Conservation (phyloP, 2,888 invertebrate genomes). For the Apoda limacodes region DNA sequence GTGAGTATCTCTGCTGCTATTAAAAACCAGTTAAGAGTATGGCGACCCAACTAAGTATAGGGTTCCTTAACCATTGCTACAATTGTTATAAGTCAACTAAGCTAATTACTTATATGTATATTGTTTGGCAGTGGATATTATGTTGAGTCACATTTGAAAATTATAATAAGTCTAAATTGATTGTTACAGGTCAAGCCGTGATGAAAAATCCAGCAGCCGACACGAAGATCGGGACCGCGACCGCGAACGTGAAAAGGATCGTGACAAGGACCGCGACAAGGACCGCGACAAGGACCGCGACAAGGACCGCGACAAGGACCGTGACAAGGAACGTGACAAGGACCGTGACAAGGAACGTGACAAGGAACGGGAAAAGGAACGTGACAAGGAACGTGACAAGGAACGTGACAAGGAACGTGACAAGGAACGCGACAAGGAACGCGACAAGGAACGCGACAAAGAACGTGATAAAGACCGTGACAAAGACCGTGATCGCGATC, state of each 20-base stretch:
- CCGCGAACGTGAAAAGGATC: too few relatives aligned
- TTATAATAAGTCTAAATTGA: not conserved
- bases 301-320: too few relatives aligned
- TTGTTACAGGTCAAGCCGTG: slow-evolving; percentile 29
- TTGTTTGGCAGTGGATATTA: not conserved
- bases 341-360: slow-evolving; percentile 26
- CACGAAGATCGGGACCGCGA: slow-evolving; percentile 22
- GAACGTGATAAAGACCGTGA: slow-evolving; percentile 26
- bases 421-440: slow-evolving; percentile 33
- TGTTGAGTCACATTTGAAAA: slow-evolving; percentile 18
- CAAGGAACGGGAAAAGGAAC: slow-evolving; percentile 18
- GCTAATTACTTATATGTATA: not conserved
- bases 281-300: too few relatives aligned
- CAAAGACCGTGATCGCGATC: slow-evolving; percentile 40
- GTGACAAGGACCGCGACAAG: too few relatives aligned
- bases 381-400: slow-evolving; percentile 22
- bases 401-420: slow-evolving; percentile 23
- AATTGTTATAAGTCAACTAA: too few relatives aligned
- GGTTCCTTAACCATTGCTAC: too few relatives aligned
- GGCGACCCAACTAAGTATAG: too few relatives aligned
- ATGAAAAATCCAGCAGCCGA: slow-evolving; percentile 21
- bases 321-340: slow-evolving; percentile 19
- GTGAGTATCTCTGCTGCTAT: too few relatives aligned
- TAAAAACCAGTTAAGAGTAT: slow-evolving; percentile 24
- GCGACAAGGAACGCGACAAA: slow-evolving; percentile 25